Evolutionary conservation across 2,888 invertebrate species (phyloP), one percentile per base, ranked within the genome.

Genomic region (Pyrochroa serraticornis): DNA sequence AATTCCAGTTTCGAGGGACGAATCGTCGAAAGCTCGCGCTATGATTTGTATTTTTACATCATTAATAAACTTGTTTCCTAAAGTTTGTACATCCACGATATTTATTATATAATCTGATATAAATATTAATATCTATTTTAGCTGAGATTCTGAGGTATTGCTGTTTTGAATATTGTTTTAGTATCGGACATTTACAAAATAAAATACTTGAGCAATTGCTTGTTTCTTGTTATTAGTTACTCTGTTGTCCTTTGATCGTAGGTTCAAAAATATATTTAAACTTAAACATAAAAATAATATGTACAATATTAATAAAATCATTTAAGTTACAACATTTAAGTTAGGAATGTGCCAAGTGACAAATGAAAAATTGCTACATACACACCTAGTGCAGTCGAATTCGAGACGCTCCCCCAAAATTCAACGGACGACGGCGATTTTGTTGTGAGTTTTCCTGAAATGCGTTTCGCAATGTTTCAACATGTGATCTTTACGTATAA

Each of bases 401-500:
- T n/a, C 8, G 42, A 41, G 39, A 31, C 39, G 46, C 10, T 34
- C 51, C 22, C 39, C 12, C 22, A 31, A 35, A 8, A 31, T n/a
- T 12, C 31, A 35, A 14, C 10, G 36, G 10, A 36, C 37, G 37
- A 37, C 37, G 37, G 32, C 32, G 14, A 10, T 9, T 10, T 58
- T 59, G 34, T 35, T 14, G 58, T 76, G 63, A 62, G 79, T 74
- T 72, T 87, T 88, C 75, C 85, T 87, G 49, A 84, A 83, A 80
- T 94, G 94, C 47, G 92, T 92, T 68, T 91, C 90, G 68, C 85
- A 83, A 78, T 93, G 93, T 78, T 94, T 93, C 65, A 91, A 85
- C 92, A 94, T 91, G 79, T 94, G 94, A 80, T 95, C 94, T 79
- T 92, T 92, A 66, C 94, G 85, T 70, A 92, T 93, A 79, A 95